These are phyloP conservation scores for Apostichopus leukothele DNA, from an alignment of 53 echinoderm and acorn worm genomes.

Conservation along the genomic window DNA sequence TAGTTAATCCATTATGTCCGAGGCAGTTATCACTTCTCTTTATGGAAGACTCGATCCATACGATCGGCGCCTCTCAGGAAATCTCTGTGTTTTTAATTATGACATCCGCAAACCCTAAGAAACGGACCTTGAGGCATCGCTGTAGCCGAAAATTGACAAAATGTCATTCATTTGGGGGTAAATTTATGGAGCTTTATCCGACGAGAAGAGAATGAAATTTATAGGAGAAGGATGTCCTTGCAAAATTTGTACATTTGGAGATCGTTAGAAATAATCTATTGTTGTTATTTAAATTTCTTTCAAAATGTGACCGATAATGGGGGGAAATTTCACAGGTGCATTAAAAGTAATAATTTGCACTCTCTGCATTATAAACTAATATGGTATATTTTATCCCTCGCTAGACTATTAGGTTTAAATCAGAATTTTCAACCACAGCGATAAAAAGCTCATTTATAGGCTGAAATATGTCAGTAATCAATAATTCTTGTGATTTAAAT, in stretches of 20 bases:
- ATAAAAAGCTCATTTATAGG: too few species aligned
- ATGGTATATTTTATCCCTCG: too few species aligned
- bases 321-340: too few species aligned
- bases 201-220: not conserved
- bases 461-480: too few species aligned
- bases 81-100: not conserved
- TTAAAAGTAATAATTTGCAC: too few species aligned
- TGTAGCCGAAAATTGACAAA: not conserved
- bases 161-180: not conserved
- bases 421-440: too few species aligned
- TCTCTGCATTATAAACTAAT: too few species aligned
- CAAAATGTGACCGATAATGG: too few species aligned
- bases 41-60: slow-evolving; percentile 10
- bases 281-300: too few species aligned
- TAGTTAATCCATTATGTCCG: not conserved
- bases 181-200: not conserved
- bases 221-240: not conserved
- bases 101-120: not conserved
- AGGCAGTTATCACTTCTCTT: slow-evolving; percentile 3
- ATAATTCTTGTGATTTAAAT: too few species aligned
- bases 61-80: slow-evolving; percentile 1
- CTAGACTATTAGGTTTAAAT: too few species aligned
- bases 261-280: not conserved
- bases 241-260: not conserved
- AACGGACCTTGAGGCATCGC: not conserved